Conservation (phyloP, 2,797 vertebrate species). For the Chiroxiphia lanceolata region DNA sequence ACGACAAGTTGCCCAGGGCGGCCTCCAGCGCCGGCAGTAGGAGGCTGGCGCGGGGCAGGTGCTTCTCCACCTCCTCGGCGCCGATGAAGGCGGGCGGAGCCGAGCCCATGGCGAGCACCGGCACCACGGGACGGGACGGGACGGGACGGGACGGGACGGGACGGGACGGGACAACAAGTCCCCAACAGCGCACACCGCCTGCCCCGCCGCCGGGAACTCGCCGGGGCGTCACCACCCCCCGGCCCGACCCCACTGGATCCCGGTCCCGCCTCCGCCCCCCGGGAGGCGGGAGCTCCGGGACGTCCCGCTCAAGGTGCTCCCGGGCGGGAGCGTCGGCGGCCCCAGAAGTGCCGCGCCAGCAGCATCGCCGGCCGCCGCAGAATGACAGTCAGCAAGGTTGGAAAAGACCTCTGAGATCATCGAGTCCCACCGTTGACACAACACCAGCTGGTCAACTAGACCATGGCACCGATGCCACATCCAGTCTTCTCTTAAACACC, state of each 20-base stretch:
- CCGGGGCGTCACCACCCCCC: no score
- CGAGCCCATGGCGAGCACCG: neutral
- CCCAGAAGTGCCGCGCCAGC: no score
- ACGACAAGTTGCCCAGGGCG: conserved; percentile 84
- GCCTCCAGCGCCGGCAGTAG: conserved; percentile 83
- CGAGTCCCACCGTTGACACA: no score
- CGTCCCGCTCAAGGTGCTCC: neutral
- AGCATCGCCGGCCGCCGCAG: no score
- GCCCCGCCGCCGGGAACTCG: neutral
- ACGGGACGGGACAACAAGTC: no score
- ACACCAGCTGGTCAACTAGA: no score
- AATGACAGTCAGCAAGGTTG: no score
- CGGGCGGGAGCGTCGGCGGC: neutral
- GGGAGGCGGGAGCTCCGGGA: neutral
- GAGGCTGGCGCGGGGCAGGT: conserved; percentile 64
- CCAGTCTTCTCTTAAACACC: no score
- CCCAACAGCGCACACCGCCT: neutral
- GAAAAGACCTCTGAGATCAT: no score
- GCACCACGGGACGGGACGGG: neutral
- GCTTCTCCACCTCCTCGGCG: conserved; percentile 43
- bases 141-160: neutral
- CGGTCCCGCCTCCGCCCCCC: neutral
- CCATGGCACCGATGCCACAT: no score
- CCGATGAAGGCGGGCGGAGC: conserved; percentile 41
- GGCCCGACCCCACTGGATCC: no score